These are phyloP conservation scores for Pluvialis apricaria DNA, from an alignment of 2,113 vertebrate genomes.

Conservation along the genomic window DNA sequence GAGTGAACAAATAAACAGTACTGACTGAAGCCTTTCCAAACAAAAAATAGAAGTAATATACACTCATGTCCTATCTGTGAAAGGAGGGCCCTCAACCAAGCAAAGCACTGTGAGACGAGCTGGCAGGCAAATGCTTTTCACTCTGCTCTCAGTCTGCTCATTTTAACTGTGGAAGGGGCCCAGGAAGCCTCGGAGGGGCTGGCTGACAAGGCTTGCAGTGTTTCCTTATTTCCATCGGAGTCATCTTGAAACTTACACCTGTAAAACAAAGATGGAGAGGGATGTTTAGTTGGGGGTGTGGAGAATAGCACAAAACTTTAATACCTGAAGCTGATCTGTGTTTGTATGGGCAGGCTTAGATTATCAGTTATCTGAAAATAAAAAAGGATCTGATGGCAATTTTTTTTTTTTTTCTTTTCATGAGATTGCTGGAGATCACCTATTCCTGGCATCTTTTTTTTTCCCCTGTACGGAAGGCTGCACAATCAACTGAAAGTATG, in stretches of 20 bases:
- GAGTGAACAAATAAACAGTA: neutral
- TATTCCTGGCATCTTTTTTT: neutral
- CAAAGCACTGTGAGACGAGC: neutral
- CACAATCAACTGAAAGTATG: neutral
- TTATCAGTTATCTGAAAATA: neutral
- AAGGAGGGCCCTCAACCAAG: neutral
- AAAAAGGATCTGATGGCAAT: neutral
- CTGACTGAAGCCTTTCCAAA: neutral
- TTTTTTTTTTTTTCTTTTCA: neutral
- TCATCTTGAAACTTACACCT: neutral
- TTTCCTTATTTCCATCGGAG: accelerated
- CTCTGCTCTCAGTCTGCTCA: neutral
- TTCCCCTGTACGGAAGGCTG: neutral
- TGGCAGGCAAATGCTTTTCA: neutral
- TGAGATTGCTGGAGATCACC: neutral
- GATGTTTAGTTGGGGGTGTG: neutral
- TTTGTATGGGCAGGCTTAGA: neutral
- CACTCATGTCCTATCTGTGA: neutral
- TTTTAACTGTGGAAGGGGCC: slow-evolving; percentile 46
- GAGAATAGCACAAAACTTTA: neutral
- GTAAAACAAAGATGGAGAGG: neutral
- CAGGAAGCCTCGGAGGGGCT: accelerated
- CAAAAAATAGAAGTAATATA: neutral
- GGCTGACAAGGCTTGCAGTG: neutral
- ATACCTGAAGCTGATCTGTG: neutral